These are phyloP conservation scores for Frieseomelitta varia DNA, from an alignment of 1,140 invertebrate genomes.

Conservation along the genomic window DNA sequence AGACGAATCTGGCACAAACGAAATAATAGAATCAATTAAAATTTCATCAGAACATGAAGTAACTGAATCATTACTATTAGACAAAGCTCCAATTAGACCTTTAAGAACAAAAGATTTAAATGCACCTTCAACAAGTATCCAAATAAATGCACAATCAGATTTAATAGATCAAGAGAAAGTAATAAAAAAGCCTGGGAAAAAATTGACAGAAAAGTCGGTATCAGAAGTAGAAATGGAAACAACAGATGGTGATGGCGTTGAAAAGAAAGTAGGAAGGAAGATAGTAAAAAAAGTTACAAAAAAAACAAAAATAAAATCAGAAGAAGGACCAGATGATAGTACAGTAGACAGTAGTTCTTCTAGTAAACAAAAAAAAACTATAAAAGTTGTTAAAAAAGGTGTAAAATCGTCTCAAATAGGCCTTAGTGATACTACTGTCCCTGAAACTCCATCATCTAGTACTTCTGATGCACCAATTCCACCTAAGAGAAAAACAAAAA, in stretches of 20 bases:
- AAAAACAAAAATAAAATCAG: slow-evolving; percentile 69
- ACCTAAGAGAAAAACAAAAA: slow-evolving; percentile 79
- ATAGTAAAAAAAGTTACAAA: slow-evolving; percentile 72
- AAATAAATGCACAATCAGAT: slow-evolving; percentile 46
- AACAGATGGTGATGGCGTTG: slow-evolving; percentile 46
- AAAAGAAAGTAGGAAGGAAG: slow-evolving; percentile 72
- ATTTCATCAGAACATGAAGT: not conserved
- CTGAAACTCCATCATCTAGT: slow-evolving; percentile 71
- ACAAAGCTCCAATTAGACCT: slow-evolving; percentile 52
- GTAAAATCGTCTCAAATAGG: slow-evolving; percentile 68
- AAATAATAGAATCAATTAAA: not conserved
- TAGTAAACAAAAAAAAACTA: slow-evolving; percentile 69
- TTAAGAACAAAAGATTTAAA: slow-evolving; percentile 59
- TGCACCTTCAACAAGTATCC: slow-evolving; percentile 71
- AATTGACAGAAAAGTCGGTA: slow-evolving; percentile 44
- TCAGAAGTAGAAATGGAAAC: slow-evolving; percentile 50
- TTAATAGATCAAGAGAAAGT: slow-evolving; percentile 36
- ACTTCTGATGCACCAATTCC: slow-evolving; percentile 76
- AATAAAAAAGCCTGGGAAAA: slow-evolving; percentile 52
- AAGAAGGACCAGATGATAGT: slow-evolving; percentile 55
- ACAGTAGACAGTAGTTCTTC: slow-evolving; percentile 36
- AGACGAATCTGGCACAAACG: not conserved
- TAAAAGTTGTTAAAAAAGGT: slow-evolving; percentile 69
- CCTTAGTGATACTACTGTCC: slow-evolving; percentile 68
- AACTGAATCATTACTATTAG: slow-evolving; percentile 6